Conservation (phyloP, 2,888 invertebrate genomes). For the Diadegma fenestrale region DNA sequence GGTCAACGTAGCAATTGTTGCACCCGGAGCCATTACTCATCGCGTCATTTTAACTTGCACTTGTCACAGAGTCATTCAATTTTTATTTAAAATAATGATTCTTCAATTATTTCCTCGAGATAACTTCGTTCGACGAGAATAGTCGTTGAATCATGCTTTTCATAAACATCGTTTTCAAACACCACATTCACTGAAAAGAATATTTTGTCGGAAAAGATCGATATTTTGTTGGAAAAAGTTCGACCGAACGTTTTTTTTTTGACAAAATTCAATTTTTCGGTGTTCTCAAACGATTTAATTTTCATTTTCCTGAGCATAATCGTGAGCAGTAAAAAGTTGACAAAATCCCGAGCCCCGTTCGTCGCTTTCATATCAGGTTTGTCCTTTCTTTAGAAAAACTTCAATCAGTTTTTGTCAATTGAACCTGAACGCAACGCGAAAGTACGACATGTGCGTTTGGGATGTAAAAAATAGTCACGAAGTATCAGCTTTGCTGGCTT, state of each 20-base stretch:
- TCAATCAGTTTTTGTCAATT: not conserved
- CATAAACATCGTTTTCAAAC: not conserved
- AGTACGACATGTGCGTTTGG: slow-evolving; percentile 57
- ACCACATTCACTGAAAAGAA: too few species aligned
- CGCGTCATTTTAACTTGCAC: slow-evolving; percentile 15
- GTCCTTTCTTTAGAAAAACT: not conserved
- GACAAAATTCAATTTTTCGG: too few species aligned
- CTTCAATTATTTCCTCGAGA: not conserved
- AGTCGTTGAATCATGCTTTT: not conserved
- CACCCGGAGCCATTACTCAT: not conserved
- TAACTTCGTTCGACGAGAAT: not conserved
- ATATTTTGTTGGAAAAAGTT: too few species aligned
- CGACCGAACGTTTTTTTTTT: too few species aligned
- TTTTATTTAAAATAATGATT: slow-evolving; percentile 8
- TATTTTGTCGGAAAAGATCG: too few species aligned
- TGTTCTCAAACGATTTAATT: not conserved
- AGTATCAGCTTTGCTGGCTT: slow-evolving; percentile 13
- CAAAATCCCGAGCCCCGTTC: not conserved
- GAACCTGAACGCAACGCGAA: slow-evolving; percentile 67
- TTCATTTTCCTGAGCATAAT: not conserved
- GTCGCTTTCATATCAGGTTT: not conserved
- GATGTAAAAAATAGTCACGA: slow-evolving; percentile 5
- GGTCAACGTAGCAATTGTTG: slow-evolving; percentile 17
- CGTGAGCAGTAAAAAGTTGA: not conserved
- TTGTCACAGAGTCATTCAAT: slow-evolving; percentile 1